Evolutionary conservation across 2,888 invertebrate species (phyloP), one percentile per base, ranked within the genome.

Genomic region (Sphecodes monilicornis): DNA sequence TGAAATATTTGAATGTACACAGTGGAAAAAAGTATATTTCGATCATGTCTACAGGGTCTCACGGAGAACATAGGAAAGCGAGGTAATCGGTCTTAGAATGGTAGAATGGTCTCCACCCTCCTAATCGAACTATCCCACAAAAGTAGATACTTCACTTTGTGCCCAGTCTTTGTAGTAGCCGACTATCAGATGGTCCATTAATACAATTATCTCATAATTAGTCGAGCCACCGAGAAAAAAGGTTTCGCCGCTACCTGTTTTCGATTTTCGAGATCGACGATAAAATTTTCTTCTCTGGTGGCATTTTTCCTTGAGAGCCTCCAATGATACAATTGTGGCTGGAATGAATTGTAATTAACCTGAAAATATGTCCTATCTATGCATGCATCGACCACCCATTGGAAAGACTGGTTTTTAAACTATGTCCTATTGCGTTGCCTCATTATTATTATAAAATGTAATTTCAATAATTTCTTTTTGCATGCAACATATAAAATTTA

Each of bases 191-290:
- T 85, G 83, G 79, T 83, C 87, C 90, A 90, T 90, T 90, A 90
- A 91, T 89, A 87, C 87, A 90, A 90, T 90, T 91, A 90, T 88
- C 91, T 87, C 73, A 81, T 91, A 90, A 90, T 90, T 90, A 90
- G 83, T 80, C 77, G 85, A 76, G 70, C 46, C 70, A 72, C 78
- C 72, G 43, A 39, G 73, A 32, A 82, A 75, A 76, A 82, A 83
- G 76, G 78, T 79, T 78, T 36, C 11, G 80, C 76, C 84, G 86
- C 89, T 89, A 88, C 84, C 86, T 88, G 84, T 89, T 80, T 86
- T 80, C 76, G 78, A 80, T 77, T 76, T 54, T 78, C 22, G 3
- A 80, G 85, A 86, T 86, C 64, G 0, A n/a, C 32, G 81, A 85
- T 86, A 85, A 80, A 39, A 73, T 68, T 76, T 80, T 74, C 85